Evolutionary conservation across 1,140 invertebrate species (phyloP).

Genomic region (Neotoxoptera formosana): DNA sequence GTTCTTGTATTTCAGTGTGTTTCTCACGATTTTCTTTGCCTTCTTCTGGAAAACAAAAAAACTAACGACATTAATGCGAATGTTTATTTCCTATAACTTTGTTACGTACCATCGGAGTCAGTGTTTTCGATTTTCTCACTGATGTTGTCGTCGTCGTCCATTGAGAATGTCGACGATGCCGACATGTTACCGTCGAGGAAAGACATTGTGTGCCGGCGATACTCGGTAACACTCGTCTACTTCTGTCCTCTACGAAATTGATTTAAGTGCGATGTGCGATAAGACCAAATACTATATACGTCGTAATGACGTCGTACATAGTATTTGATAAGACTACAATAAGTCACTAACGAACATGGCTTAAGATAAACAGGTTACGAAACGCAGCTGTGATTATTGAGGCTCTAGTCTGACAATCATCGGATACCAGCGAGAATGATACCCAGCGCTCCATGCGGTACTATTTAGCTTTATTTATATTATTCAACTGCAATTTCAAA

Average conservation of each 20-base stretch:
- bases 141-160: conserved; percentile 38
- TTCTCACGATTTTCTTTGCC: conserved; percentile 47
- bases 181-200: background rate
- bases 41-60: conserved; percentile 22
- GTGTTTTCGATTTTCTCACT: conserved; percentile 16
- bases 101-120: conserved; percentile 34
- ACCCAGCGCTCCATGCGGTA: too few relatives aligned
- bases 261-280: background rate
- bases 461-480: too few relatives aligned
- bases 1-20: conserved; percentile 49
- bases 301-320: too few relatives aligned
- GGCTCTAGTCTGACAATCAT: too few relatives aligned
- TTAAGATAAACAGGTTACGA: too few relatives aligned
- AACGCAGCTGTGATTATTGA: too few relatives aligned
- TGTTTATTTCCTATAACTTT: background rate
- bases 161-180: conserved; percentile 14
- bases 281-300: too few relatives aligned
- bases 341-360: too few relatives aligned
- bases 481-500: too few relatives aligned
- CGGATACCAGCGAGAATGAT: too few relatives aligned
- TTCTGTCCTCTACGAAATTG: background rate
- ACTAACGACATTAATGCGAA: background rate
- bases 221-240: background rate
- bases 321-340: too few relatives aligned
- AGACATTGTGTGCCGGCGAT: background rate